Conservation (phyloP, 2,888 invertebrate species). For the Rotaria magnacalcarata region DNA sequence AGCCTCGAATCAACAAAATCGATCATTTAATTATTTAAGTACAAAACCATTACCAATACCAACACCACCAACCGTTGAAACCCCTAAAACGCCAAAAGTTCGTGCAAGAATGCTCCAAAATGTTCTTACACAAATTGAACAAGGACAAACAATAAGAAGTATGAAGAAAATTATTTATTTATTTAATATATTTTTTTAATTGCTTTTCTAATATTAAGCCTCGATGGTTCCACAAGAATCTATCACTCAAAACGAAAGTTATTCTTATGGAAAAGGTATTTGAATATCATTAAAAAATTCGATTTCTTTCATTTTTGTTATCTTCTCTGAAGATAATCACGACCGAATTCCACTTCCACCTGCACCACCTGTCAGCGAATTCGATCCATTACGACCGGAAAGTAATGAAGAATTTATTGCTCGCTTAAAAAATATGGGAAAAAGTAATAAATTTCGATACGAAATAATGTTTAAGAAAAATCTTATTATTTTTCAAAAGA, state of each 20-base stretch:
- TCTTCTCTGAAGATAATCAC: not conserved
- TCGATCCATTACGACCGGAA: not conserved
- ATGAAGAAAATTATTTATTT: not conserved
- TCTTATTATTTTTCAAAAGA: not conserved
- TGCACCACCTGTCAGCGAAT: not conserved
- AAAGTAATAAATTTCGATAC: not conserved
- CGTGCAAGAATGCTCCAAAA: not conserved
- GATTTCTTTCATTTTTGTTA: not conserved
- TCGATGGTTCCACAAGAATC: not conserved
- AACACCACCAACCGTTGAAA: not conserved
- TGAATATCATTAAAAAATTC: not conserved
- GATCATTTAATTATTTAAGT: not conserved
- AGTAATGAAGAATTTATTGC: conserved; percentile 25
- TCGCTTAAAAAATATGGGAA: conserved; percentile 12
- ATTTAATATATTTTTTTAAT: not conserved
- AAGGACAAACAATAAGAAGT: conserved; percentile 18
- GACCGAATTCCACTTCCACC: not conserved
- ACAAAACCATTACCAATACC: not conserved
- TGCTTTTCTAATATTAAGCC: not conserved
- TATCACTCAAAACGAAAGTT: not conserved
- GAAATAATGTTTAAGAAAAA: not conserved
- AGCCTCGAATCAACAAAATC: not conserved
- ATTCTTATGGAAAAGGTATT: not conserved
- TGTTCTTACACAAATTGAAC: conserved; percentile 2
- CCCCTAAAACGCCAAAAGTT: not conserved